Percentiles rank a stretch among this genome's conserved stretches.
Conservation (phyloP, 2,888 invertebrate species). For the Clanis bilineata region DNA sequence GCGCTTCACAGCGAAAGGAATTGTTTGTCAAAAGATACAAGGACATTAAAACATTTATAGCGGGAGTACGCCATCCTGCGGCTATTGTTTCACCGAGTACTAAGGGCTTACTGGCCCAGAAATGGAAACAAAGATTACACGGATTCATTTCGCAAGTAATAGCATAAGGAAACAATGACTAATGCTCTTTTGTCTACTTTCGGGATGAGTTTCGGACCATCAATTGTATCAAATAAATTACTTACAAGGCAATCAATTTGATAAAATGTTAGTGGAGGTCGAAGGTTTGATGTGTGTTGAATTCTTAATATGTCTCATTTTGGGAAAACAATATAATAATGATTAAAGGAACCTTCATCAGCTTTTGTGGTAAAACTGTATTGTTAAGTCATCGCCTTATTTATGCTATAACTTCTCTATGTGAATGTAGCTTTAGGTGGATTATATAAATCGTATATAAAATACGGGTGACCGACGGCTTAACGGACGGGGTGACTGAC, state of each 20-base stretch:
- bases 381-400: too few relatives aligned
- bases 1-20: not conserved
- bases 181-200: conserved; percentile 17
- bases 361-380: too few relatives aligned
- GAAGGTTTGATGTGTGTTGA: not conserved
- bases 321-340: not conserved
- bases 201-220: conserved; percentile 3
- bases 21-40: not conserved
- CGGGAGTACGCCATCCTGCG: conserved; percentile 25
- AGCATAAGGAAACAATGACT: conserved; percentile 21
- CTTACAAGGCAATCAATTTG: not conserved
- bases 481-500: too few relatives aligned
- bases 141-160: conserved; percentile 22
- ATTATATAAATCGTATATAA: too few relatives aligned
- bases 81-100: conserved; percentile 23
- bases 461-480: too few relatives aligned
- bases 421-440: too few relatives aligned
- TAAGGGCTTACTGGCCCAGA: conserved; percentile 22
- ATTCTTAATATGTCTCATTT: not conserved
- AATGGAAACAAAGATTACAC: conserved; percentile 23
- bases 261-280: not conserved
- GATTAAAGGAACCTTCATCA: too few relatives aligned
- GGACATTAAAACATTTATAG: conserved; percentile 16
- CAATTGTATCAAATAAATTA: conserved; percentile 5
- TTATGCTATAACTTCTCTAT: too few relatives aligned